phyloP scores from a whole-genome alignment of 2,797 vertebrate genomes.

The Pangasius djambal region DNA sequence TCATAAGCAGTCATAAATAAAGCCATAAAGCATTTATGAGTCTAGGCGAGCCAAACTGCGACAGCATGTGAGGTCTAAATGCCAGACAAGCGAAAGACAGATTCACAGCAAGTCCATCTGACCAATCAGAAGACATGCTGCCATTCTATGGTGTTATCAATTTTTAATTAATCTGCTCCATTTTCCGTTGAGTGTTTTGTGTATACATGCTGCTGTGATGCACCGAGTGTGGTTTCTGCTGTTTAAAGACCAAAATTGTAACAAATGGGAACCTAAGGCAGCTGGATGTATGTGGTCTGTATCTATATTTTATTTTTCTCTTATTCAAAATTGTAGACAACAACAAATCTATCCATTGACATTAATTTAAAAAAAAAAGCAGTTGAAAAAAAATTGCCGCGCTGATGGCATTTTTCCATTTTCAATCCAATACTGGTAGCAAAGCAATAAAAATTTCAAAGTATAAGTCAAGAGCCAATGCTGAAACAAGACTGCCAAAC shows the following conservation, averaged over 20 bases:
- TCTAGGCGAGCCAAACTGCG: conserved; percentile 60
- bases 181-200: conserved; percentile 49
- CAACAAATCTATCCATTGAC: neutral
- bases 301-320: neutral
- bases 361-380: neutral
- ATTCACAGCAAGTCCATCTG: conserved; percentile 48
- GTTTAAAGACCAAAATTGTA: conserved; percentile 21
- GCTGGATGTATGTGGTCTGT: too few relatives aligned
- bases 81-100: conserved; percentile 17
- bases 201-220: conserved; percentile 22
- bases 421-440: neutral
- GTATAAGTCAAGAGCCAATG: neutral
- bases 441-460: neutral
- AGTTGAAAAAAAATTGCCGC: neutral
- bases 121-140: conserved; percentile 34
- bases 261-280: neutral
- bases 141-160: conserved; percentile 29
- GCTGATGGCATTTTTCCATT: too few relatives aligned
- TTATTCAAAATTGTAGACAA: neutral
- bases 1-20: conserved; percentile 58
- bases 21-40: conserved; percentile 74
- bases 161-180: conserved; percentile 46
- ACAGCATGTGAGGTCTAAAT: conserved; percentile 57
- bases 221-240: neutral
- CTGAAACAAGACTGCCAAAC: neutral